Evolutionary conservation across 2,113 vertebrate species (phyloP).

Genomic region (Neomonachus schauinslandi): DNA sequence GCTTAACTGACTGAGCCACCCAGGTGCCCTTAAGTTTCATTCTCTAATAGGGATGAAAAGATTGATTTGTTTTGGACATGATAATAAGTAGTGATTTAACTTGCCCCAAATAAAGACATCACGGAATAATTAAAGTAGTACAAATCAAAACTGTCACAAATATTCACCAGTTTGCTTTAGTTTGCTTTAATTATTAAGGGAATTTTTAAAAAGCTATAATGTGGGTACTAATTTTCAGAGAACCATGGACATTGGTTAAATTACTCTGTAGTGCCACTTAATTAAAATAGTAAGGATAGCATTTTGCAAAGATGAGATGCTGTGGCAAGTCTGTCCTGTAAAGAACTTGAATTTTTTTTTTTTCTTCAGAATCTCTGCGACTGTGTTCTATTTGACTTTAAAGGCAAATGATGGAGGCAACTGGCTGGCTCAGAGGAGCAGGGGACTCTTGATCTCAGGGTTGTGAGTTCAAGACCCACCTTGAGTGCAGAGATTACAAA

Average conservation of each 20-base stretch:
- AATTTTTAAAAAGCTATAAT: neutral
- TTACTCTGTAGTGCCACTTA: neutral
- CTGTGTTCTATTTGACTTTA: neutral
- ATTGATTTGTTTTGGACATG: neutral
- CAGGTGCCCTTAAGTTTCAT: neutral
- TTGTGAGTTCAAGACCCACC: neutral
- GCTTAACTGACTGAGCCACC: too few relatives aligned
- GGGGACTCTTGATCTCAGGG: neutral
- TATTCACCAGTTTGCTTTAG: neutral
- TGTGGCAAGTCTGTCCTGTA: neutral
- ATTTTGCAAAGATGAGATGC: neutral
- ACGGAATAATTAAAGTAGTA: neutral
- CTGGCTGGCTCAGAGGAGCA: neutral
- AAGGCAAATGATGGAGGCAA: neutral
- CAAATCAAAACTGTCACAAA: neutral
- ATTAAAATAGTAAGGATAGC: neutral
- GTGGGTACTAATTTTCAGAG: neutral
- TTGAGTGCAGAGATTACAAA: neutral
- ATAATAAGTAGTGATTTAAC: constrained; percentile 21
- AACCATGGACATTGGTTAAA: neutral
- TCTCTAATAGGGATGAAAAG: constrained; percentile 23
- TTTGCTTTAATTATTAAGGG: constrained; percentile 40
- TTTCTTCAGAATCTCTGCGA: neutral
- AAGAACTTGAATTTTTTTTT: neutral
- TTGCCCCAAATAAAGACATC: neutral